Percentiles rank a stretch among this genome's conserved stretches.
phyloP scores from a whole-genome alignment of 2,113 vertebrate species.

The Saguinus midas region DNA sequence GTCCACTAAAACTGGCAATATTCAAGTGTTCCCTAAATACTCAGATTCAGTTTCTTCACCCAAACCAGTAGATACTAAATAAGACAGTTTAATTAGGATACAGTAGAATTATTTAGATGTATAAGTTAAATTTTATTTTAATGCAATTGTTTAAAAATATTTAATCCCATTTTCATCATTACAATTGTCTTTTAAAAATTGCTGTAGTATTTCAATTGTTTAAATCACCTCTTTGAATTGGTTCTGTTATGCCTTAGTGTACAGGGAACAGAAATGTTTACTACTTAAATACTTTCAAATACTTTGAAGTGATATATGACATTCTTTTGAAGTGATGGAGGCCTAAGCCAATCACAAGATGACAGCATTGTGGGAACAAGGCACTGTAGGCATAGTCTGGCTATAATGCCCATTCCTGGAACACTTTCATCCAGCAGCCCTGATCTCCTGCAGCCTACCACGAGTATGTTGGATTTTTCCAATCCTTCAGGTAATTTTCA shows the following conservation, averaged over 20 bases:
- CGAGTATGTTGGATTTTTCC: conserved; percentile 93
- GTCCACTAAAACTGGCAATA: background rate
- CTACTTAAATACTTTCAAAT: conserved; percentile 40
- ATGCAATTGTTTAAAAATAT: conserved; percentile 11
- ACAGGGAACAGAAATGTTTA: conserved; percentile 19
- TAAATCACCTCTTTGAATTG: conserved; percentile 24
- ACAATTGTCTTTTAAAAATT: background rate
- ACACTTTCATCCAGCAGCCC: conserved; percentile 96
- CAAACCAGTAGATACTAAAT: conserved; percentile 11
- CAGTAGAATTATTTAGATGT: background rate
- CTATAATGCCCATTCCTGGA: conserved; percentile 96
- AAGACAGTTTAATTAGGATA: background rate
- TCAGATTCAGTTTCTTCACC: background rate
- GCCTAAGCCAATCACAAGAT: conserved; percentile 95
- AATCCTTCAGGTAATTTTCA: conserved; percentile 91
- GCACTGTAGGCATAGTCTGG: conserved; percentile 95
- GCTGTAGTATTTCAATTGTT: background rate
- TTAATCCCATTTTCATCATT: conserved; percentile 37
- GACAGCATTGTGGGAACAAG: conserved; percentile 98
- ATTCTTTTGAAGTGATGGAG: conserved; percentile 89
- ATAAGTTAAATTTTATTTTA: conserved; percentile 40
- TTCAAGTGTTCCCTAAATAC: background rate
- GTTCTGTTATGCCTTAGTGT: background rate
- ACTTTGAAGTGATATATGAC: conserved; percentile 17
- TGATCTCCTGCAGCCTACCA: conserved; percentile 94